Evolutionary conservation across 2,888 invertebrate genomes (phyloP).

Genomic region (Rugalucina vietnamica): DNA sequence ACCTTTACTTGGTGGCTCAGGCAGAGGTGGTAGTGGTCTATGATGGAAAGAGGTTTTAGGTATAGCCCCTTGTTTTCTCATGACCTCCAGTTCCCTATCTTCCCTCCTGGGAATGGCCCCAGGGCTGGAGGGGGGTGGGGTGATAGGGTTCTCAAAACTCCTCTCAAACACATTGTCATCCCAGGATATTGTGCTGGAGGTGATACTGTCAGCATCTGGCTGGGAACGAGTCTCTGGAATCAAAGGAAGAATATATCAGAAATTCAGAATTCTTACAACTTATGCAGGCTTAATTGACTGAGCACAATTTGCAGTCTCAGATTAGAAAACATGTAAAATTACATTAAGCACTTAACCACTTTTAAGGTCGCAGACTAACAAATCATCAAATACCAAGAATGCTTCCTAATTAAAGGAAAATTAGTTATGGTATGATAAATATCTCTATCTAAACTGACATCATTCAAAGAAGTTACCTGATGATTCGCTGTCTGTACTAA

Average conservation of each 20-base stretch:
- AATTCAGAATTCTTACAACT: not conserved
- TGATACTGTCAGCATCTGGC: conserved; percentile 52
- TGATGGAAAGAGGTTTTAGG: conserved; percentile 72
- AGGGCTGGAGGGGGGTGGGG: not conserved
- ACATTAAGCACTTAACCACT: no score
- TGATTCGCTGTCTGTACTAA: conserved; percentile 84
- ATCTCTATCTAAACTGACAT: no score
- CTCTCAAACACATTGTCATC: conserved; percentile 63
- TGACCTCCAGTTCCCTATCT: conserved; percentile 71
- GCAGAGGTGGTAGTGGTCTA: conserved; percentile 52
- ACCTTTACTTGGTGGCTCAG: conserved; percentile 55
- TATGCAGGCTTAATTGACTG: not conserved
- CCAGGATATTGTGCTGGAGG: conserved; percentile 78
- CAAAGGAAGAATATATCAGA: not conserved
- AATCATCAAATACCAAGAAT: no score
- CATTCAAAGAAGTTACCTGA: conserved; percentile 61
- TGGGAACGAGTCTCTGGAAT: not conserved
- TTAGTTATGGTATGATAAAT: no score
- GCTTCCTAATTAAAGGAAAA: no score
- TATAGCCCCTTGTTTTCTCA: conserved; percentile 79
- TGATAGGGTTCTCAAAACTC: not conserved
- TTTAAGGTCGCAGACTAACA: no score
- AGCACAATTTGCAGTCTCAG: not conserved
- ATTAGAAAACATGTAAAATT: no score
- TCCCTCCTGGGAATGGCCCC: not conserved